These are phyloP conservation scores for Etheostoma spectabile DNA, from an alignment of 2,113 vertebrate species.

Conservation along the genomic window DNA sequence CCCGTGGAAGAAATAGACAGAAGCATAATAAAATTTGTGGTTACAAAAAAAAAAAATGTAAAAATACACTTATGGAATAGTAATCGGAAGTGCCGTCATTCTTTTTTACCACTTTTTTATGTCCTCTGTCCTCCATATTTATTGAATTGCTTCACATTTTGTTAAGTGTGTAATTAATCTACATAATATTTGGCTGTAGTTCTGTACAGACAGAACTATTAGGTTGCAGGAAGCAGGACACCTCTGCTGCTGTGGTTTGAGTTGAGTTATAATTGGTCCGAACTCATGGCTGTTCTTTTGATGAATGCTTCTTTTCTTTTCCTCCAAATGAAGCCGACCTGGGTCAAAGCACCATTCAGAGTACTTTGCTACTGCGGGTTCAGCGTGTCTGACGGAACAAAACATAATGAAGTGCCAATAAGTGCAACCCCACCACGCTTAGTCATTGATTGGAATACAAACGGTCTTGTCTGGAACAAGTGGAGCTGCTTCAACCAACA, in stretches of 20 bases:
- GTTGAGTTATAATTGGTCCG: conserved; percentile 25
- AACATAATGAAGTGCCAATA: conserved; percentile 56
- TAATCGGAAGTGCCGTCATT: conserved; percentile 43
- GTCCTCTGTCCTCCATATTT: conserved; percentile 48
- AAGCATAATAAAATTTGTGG: conserved; percentile 12
- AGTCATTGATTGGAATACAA: conserved; percentile 60
- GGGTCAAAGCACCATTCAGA: conserved; percentile 38
- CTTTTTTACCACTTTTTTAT: not conserved
- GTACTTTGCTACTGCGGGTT: conserved; percentile 41
- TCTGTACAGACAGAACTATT: conserved; percentile 30
- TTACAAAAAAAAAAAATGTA: not conserved
- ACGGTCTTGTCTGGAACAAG: conserved; percentile 49
- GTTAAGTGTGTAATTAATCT: conserved; percentile 45
- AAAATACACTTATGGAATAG: conserved; percentile 2
- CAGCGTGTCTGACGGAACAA: conserved; percentile 46
- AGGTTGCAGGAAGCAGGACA: conserved; percentile 24
- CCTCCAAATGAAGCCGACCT: conserved; percentile 29
- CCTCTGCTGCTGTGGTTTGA: conserved; percentile 47
- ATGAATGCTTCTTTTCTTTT: conserved; percentile 35
- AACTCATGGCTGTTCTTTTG: conserved; percentile 27
- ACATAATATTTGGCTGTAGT: conserved; percentile 29
- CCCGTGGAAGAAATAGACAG: conserved; percentile 18
- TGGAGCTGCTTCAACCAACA: conserved; percentile 38
- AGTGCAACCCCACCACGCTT: conserved; percentile 46
- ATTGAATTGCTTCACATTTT: conserved; percentile 56